These are phyloP conservation scores for Amazonetta brasiliensis DNA, from an alignment of 2,797 vertebrate species.

Conservation along the genomic window DNA sequence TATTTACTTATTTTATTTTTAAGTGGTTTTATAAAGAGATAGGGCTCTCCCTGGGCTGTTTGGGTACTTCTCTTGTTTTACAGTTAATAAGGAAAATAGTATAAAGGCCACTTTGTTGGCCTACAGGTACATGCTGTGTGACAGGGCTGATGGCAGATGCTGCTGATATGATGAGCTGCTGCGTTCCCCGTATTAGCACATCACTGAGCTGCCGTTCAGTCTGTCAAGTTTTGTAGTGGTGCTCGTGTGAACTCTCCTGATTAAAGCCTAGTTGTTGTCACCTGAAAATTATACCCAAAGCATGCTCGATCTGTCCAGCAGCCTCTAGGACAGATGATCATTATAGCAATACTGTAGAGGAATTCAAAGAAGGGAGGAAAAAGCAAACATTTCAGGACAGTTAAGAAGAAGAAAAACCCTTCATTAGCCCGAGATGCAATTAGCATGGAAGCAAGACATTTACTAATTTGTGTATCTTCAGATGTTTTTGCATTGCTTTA, in stretches of 20 bases:
- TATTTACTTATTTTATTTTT: neutral
- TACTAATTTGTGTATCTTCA: constrained; percentile 6
- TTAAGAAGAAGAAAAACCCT: neutral
- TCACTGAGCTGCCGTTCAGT: neutral
- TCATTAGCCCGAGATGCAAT: neutral
- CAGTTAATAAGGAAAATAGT: neutral
- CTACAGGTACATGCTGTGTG: neutral
- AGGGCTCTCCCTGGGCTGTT: neutral
- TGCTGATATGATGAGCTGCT: neutral
- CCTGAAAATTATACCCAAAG: neutral
- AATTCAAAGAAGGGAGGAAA: neutral
- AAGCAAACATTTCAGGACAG: neutral
- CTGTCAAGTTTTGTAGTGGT: neutral
- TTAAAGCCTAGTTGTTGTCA: neutral
- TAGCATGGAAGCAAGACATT: neutral
- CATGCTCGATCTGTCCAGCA: neutral
- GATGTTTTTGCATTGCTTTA: neutral
- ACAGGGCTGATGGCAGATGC: neutral
- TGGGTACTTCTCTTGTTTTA: neutral
- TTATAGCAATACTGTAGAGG: neutral
- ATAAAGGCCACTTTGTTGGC: neutral
- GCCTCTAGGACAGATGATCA: neutral
- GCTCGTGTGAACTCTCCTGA: neutral
- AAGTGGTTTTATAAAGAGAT: neutral
- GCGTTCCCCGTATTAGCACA: neutral